These are phyloP conservation scores for Clavelina lepadiformis DNA, from an alignment of 23 tunicate species.

Conservation along the genomic window DNA sequence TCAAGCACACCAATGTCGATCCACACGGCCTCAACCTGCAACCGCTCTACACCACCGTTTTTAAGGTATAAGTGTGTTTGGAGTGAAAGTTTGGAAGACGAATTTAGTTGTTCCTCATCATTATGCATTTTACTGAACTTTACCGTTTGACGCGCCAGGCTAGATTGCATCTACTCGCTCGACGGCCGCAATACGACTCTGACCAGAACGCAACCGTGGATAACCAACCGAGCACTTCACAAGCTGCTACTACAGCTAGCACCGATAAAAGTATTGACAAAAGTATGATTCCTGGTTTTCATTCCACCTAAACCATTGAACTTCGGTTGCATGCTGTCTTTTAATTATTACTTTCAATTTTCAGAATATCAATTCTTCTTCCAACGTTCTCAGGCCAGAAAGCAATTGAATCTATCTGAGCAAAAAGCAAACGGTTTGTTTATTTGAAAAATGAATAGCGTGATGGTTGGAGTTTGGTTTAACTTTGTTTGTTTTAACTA, in stretches of 20 bases:
- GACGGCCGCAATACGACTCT: neutral
- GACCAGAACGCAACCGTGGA: neutral
- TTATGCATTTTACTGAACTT: neutral
- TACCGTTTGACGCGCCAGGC: too few species aligned
- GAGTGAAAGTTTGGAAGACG: neutral
- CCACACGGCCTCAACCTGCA: constrained; percentile 33
- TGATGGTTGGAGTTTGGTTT: too few species aligned
- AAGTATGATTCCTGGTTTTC: too few species aligned
- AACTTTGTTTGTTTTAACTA: too few species aligned
- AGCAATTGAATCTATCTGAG: too few species aligned
- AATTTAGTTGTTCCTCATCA: neutral
- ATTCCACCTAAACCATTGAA: too few species aligned
- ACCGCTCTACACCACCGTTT: constrained; percentile 46
- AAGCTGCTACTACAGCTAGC: neutral
- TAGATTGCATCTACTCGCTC: constrained; percentile 7
- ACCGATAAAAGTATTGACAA: constrained; percentile 7
- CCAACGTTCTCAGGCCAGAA: too few species aligned
- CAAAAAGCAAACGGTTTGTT: too few species aligned
- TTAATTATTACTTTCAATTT: too few species aligned
- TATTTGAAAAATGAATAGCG: too few species aligned
- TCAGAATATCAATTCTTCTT: too few species aligned
- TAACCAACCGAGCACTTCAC: neutral
- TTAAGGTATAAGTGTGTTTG: constrained; percentile 22
- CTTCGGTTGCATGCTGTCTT: too few species aligned
- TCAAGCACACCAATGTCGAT: constrained; percentile 59